Evolutionary conservation across 2,797 vertebrate species (phyloP), one percentile per base, ranked within the genome.

Genomic region (Chanos chanos): DNA sequence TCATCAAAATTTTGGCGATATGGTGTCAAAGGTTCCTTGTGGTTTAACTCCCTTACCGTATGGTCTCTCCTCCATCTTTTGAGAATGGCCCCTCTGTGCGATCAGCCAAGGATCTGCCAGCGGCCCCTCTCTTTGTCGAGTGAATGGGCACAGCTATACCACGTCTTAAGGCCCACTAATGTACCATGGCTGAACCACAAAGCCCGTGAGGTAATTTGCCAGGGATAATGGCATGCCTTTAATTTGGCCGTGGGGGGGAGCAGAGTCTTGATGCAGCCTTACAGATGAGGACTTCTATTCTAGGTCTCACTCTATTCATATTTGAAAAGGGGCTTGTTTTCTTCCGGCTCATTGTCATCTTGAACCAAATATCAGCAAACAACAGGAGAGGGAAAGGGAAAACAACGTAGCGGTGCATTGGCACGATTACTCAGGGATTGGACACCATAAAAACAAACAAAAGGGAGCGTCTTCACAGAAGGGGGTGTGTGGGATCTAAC

Each of bases 31-130:
- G 65, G 64, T 44, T 66, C 65, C 55, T 74, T 72, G 74, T 78
- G 76, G 59, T 74, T 74, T 27, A 58, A 79, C 73, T 49, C 1
- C 72, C 75, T 77, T 77, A 31, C 77, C 70, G 53, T 73, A 76
- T 74, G 71, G 81, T 74, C 79, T 74, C 79, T 83, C 79, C 81
- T 80, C 76, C 61, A 69, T 73, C 77, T 71, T 82, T 81, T 80
- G 84, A 92, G 89, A 86, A 92, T 84, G 87, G 82, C 84, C 87
- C 76, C 81, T 91, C 87, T 93, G 90, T 93, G 81, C 85, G 82
- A 80, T 65, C 66, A 73, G 91, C 92, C 89, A 91, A 91, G 85
- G 87, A 89, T 87, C 88, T 92, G 92, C 89, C 90, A 92, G 87
- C 76, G 82, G 81, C 75, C 84, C 83, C 84, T 79, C 74, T 79